phyloP scores from a whole-genome alignment of 2,113 vertebrate species.

The Mustelus asterias region DNA sequence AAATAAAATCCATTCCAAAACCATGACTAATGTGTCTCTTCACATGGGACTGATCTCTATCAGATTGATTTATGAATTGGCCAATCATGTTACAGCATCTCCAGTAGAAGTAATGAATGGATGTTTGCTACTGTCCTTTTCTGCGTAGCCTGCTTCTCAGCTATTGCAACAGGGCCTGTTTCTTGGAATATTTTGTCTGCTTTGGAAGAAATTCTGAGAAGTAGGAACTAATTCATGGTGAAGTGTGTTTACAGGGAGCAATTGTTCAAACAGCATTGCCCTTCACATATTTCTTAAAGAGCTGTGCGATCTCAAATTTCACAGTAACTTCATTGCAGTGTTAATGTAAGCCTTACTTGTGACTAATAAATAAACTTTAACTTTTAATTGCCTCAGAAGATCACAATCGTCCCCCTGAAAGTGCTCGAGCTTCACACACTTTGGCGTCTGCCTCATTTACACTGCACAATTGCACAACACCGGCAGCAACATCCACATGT shows the following conservation, averaged over 20 bases:
- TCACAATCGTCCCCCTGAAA: not conserved
- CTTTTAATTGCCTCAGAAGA: not conserved
- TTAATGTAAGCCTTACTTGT: too few species aligned
- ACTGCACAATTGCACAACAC: not conserved
- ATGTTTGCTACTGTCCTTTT: constrained; percentile 79
- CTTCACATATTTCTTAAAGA: not conserved
- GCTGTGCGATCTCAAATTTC: too few species aligned
- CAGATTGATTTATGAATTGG: constrained; percentile 98
- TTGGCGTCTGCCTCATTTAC: not conserved
- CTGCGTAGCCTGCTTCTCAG: not conserved
- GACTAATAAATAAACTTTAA: too few species aligned
- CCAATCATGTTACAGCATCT: constrained; percentile 97
- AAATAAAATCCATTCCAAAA: constrained; percentile 83
- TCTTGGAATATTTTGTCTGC: not conserved
- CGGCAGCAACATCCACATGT: not conserved
- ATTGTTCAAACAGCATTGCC: not conserved
- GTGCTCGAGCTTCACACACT: not conserved
- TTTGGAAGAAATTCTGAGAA: not conserved
- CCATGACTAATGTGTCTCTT: constrained; percentile 86
- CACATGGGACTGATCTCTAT: constrained; percentile 93
- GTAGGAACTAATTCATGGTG: not conserved
- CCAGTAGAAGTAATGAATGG: constrained; percentile 93
- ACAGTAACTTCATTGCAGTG: too few species aligned
- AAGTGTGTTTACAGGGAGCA: not conserved
- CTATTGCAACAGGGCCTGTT: not conserved